These are phyloP conservation scores for Cheilosia impressa DNA, from an alignment of 2,888 invertebrate species.

Conservation along the genomic window DNA sequence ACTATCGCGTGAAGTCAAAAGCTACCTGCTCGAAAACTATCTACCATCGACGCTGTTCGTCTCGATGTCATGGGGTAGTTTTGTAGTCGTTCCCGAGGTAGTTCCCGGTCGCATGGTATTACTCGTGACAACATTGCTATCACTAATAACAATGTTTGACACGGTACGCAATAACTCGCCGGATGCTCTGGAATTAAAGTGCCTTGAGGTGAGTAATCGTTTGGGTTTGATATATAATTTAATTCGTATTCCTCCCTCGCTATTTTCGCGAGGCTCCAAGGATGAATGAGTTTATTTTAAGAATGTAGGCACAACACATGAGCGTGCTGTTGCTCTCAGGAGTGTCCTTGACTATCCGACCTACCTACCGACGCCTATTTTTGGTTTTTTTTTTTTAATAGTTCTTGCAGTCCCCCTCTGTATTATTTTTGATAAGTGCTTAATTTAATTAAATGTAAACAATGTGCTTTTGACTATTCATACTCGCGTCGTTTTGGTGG, in stretches of 20 bases:
- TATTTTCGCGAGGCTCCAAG: constrained; percentile 26
- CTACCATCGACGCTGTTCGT: constrained; percentile 87
- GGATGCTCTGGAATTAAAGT: constrained; percentile 87
- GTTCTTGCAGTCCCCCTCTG: constrained; percentile 3
- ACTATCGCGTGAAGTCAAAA: constrained; percentile 86
- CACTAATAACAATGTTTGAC: constrained; percentile 88
- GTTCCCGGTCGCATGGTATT: constrained; percentile 87
- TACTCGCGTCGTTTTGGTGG: background rate
- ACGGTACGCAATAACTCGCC: constrained; percentile 88
- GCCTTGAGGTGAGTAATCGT: constrained; percentile 84
- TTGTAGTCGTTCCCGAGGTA: constrained; percentile 87
- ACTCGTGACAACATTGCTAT: constrained; percentile 87
- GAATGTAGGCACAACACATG: constrained; percentile 14
- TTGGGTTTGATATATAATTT: constrained; percentile 28
- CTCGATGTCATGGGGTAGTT: constrained; percentile 88
- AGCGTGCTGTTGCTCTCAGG: constrained; percentile 10
- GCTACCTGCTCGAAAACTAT: constrained; percentile 87
- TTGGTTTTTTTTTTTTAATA: background rate
- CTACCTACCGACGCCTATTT: constrained; percentile 33
- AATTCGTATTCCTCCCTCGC: constrained; percentile 1
- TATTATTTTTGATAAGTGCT: constrained; percentile 45
- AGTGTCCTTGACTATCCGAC: constrained; percentile 45
- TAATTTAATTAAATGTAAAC: constrained; percentile 67
- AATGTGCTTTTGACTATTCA: constrained; percentile 19
- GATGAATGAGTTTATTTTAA: constrained; percentile 58